Evolutionary conservation across 2,888 invertebrate genomes (phyloP), one percentile per base, ranked within the genome.

Genomic region (Schizaphis graminum): DNA sequence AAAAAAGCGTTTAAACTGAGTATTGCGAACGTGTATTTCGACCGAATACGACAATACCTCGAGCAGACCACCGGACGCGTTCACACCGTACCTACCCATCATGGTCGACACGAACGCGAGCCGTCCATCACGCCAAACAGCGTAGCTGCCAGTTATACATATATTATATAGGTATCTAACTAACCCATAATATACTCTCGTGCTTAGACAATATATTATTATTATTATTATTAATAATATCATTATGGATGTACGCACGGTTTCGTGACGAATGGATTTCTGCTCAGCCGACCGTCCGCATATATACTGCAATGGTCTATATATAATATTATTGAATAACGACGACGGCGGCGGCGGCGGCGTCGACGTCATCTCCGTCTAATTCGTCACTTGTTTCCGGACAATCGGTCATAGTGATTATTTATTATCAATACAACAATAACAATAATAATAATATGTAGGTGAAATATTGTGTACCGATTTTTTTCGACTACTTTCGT

Each of bases 371-470:
- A 16, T n/a, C 16, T 16, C 35, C 90, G 47, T 41, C 90, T 90
- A 90, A 90, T 90, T 90, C 44, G 47, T 67, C 16, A 21, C 67
- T 90, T 49, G 90, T 90, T 90, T 67, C 90, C 61, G 47, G n/a
- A 61, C 90, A 67, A 67, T 90, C 47, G 90, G 61, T 24, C 90
- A 10, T 47, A 47, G n/a, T 67, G 47, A 67, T 67, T 90, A 67
- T 57, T 67, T 77, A 77, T 77, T 77, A 77, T 77, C 21, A 77
- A 77, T 35, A 35, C 77, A 7, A 77, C 21, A 35, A 77, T 77
- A 77, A 61, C 1, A n/a, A 67, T 35, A 67, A n/a, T 3, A n/a
- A 67, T 77, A n/a, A 5, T 67, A 77, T 77, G 21, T 28, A 77
- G 77, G 77, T 77, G 77, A 77, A 35, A 21, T 77, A 67, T 77